Conservation (phyloP, 2,888 invertebrate species). For the Hipparchia semele region DNA sequence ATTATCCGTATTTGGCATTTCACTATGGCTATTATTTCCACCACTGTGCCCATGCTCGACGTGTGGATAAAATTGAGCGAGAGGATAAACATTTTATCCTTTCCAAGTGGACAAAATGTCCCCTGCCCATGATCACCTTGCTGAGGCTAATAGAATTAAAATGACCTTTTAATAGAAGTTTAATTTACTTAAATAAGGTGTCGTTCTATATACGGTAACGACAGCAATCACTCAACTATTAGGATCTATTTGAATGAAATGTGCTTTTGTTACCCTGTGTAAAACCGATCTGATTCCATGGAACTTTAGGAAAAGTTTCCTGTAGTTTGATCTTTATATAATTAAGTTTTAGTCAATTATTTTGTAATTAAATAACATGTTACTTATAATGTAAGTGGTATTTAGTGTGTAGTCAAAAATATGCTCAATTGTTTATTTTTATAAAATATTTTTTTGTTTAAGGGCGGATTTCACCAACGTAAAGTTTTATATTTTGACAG, state of each 20-base stretch:
- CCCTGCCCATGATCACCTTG: no score
- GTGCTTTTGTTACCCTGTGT: slow-evolving; percentile 62
- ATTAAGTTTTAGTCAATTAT: slow-evolving; percentile 11
- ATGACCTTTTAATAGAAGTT: no score
- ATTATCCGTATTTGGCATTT: no score
- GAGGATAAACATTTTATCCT: no score
- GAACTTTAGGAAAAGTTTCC: slow-evolving; percentile 46
- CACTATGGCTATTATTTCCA: no score
- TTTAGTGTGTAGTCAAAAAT: slow-evolving; percentile 14
- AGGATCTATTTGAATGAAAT: slow-evolving; percentile 18
- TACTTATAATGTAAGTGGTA: slow-evolving; percentile 4
- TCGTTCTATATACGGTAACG: slow-evolving; percentile 52
- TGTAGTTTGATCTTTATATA: slow-evolving; percentile 1
- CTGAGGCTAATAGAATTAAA: no score
- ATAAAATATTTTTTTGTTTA: neutral
- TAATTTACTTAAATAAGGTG: slow-evolving; percentile 19
- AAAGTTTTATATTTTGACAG: no score
- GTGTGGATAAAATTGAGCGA: no score
- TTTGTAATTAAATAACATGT: neutral
- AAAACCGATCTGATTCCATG: slow-evolving; percentile 52
- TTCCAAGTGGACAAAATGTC: no score
- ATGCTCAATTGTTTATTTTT: slow-evolving; percentile 5
- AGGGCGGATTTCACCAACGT: no score
- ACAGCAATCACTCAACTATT: slow-evolving; percentile 37
- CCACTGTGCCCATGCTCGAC: no score